Base-by-base conservation (phyloP, 1,140 invertebrate genomes). In the Macrobrachium rosenbergii region DNA sequence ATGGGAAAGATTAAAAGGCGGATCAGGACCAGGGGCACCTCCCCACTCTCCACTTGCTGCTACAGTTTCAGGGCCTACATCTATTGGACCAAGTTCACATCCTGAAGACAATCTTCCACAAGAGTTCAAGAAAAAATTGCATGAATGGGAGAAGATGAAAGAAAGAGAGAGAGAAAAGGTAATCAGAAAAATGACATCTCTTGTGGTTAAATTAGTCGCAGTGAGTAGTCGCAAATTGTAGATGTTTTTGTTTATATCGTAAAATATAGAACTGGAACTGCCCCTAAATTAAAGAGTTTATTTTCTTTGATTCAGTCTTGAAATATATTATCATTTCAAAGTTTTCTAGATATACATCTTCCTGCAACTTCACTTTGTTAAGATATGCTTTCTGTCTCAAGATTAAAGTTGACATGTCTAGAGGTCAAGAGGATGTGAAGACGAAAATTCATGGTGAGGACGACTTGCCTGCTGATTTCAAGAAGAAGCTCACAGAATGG, bases 101-200 rank as follows among this genome's bases (percentile, higher is more conserved):
- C 77, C 92, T 58, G 95, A 96, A 89, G 95, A 95, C 72, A 94
- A 95, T 90, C 91, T 96, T 6, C 95, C 95, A 5, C 94, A 95
- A 0, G 95, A 96, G 87, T 96, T 96, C 91, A 94, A 94, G 63
- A 96, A 96, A 92, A 97, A 97, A 91, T 92, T 97, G 0, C 94
- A 95, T 88, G 96, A 97, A 91, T 97, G 96, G 96, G 95, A 96
- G 90, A 94, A 95, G n/a, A 94, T 95, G 90, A 96, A 95, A 90
- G 95, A 94, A 28, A 88, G 85, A 52, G 89, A 90, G 59, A 88
- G 76, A 64, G 89, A 83, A 60, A 79, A 81, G 59, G 81, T 72
- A 63, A 76, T 67, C 28, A 58, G n/a, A 21, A 28, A 19, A 28
- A 12, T 43, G 17, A 14, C 2, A 2, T n/a, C 12, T 14, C 67